phyloP scores from a whole-genome alignment of 1,140 invertebrate species.

The Drosophila teissieri region DNA sequence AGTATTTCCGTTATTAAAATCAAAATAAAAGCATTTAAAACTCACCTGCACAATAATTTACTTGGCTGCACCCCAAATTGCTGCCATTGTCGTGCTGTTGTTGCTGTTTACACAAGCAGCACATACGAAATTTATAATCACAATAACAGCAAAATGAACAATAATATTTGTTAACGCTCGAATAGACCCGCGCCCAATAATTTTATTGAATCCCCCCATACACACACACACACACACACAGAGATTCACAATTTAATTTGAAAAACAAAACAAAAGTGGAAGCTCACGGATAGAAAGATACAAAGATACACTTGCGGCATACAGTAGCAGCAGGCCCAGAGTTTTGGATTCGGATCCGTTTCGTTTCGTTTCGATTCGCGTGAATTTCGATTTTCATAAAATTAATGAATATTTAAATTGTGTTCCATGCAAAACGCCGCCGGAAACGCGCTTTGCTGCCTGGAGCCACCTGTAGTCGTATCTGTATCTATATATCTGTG shows the following conservation, averaged over 20 bases:
- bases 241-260: constrained; percentile 45
- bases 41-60: constrained; percentile 76
- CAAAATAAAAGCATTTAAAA: constrained; percentile 48
- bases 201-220: constrained; percentile 71
- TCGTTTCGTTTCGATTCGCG: constrained; percentile 62
- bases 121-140: constrained; percentile 80
- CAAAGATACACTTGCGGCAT: constrained; percentile 32
- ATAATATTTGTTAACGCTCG: constrained; percentile 83
- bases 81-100: constrained; percentile 44
- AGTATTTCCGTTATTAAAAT: constrained; percentile 78
- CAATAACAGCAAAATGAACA: constrained; percentile 82
- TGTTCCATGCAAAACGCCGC: constrained; percentile 70
- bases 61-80: constrained; percentile 64
- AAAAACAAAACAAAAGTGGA: constrained; percentile 66
- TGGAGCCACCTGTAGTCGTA: constrained; percentile 67
- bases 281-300: constrained; percentile 41
- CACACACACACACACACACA: constrained; percentile 2
- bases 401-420: constrained; percentile 82
- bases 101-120: constrained; percentile 65
- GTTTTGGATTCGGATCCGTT: constrained; percentile 33
- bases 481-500: not conserved
- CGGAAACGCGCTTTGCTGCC: constrained; percentile 81
- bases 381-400: constrained; percentile 80
- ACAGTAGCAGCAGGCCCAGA: constrained; percentile 46
- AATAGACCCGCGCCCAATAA: constrained; percentile 81